These are phyloP conservation scores for Sapajus apella DNA, from an alignment of 2,113 vertebrate genomes.

Conservation along the genomic window DNA sequence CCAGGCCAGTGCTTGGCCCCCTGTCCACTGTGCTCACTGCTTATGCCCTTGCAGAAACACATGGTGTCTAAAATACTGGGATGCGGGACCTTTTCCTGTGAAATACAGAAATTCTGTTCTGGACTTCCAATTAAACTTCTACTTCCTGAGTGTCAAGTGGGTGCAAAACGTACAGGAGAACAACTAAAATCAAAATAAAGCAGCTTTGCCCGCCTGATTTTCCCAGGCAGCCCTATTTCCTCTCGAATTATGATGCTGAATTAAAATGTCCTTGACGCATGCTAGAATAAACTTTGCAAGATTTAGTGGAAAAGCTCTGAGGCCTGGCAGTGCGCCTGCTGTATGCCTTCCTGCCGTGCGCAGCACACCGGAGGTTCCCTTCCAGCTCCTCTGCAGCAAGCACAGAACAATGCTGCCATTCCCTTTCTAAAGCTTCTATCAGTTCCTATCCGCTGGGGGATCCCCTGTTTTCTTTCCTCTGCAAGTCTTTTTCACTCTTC, in stretches of 20 bases:
- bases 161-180: rapidly evolving
- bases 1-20: too few species aligned
- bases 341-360: rapidly evolving
- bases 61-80: neutral
- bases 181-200: rapidly evolving
- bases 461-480: neutral
- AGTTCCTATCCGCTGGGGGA: neutral
- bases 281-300: neutral
- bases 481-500: neutral
- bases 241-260: rapidly evolving
- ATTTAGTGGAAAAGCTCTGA: neutral
- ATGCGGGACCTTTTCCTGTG: rapidly evolving
- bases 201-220: rapidly evolving
- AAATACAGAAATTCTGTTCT: neutral
- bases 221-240: neutral
- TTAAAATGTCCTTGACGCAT: rapidly evolving
- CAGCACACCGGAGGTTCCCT: rapidly evolving
- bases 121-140: rapidly evolving
- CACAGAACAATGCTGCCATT: neutral
- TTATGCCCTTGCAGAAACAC: neutral
- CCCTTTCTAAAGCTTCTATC: neutral
- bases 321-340: rapidly evolving
- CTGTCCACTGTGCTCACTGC: too few species aligned
- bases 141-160: rapidly evolving
- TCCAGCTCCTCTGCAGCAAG: rapidly evolving